phyloP scores from a whole-genome alignment of 2,888 invertebrate genomes.

The Sylvicola fuscatus region DNA sequence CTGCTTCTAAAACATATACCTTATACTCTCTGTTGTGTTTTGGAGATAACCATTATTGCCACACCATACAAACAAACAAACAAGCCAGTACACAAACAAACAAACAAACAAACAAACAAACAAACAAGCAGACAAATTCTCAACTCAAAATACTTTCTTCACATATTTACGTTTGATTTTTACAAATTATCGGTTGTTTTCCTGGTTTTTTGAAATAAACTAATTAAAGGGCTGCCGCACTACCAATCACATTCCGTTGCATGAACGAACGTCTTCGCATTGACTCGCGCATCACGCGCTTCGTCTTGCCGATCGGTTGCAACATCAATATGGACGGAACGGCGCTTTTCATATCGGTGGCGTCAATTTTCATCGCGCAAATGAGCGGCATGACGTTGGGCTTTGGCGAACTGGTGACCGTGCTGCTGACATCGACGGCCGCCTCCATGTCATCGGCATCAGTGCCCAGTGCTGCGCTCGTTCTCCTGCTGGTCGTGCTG shows the following conservation, averaged over 20 bases:
- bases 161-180: too few relatives aligned
- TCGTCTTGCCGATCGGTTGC: constrained; percentile 77
- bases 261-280: constrained; percentile 68
- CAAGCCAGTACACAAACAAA: too few relatives aligned
- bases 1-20: background rate
- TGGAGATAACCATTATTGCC: too few relatives aligned
- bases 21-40: background rate
- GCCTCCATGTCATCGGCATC: constrained; percentile 79
- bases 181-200: background rate
- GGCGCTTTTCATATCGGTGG: constrained; percentile 70
- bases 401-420: constrained; percentile 66
- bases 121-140: too few relatives aligned
- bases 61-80: too few relatives aligned
- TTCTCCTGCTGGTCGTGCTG: constrained; percentile 57
- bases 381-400: constrained; percentile 66
- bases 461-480: constrained; percentile 70
- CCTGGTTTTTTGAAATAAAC: constrained; percentile 2
- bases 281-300: constrained; percentile 64
- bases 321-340: constrained; percentile 90
- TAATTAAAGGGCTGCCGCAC: constrained; percentile 53
- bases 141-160: too few relatives aligned
- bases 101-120: too few relatives aligned
- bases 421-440: constrained; percentile 65
- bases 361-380: constrained; percentile 70
- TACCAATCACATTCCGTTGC: constrained; percentile 70